Percentiles rank a stretch among this genome's conserved stretches.
phyloP scores from a whole-genome alignment of 2,888 invertebrate species.

The Athetis lepigone region DNA sequence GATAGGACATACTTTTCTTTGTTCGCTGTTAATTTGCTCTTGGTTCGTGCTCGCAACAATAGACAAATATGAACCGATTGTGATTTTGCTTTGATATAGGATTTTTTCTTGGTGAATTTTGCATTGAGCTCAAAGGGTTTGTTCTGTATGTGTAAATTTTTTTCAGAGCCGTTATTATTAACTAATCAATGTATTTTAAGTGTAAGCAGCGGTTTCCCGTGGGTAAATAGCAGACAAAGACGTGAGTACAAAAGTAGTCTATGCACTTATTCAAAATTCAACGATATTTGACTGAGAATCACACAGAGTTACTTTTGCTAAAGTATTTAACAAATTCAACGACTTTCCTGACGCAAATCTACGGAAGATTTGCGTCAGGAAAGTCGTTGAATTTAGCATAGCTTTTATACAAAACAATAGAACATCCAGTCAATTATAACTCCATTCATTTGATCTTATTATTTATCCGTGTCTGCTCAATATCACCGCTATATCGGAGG shows the following conservation, averaged over 20 bases:
- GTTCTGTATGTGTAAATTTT: too few species aligned
- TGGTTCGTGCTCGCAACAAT: conserved; percentile 62
- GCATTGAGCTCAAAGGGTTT: conserved; percentile 1
- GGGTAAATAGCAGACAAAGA: too few species aligned
- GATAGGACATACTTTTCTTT: conserved; percentile 84
- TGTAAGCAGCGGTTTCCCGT: too few species aligned
- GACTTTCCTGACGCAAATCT: too few species aligned
- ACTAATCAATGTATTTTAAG: conserved; percentile 1
- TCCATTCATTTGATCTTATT: conserved; percentile 38
- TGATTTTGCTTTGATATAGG: conserved; percentile 44
- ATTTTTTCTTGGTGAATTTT: conserved; percentile 22
- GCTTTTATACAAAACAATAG: background rate
- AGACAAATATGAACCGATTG: conserved; percentile 56
- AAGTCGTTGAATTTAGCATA: too few species aligned
- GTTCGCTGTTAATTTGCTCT: conserved; percentile 77
- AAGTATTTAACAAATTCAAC: too few species aligned
- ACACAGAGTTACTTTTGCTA: too few species aligned
- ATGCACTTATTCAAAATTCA: too few species aligned
- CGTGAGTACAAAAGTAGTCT: too few species aligned
- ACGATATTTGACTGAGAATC: too few species aligned
- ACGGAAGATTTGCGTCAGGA: too few species aligned
- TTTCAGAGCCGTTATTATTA: too few species aligned
- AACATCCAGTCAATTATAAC: conserved; percentile 28
- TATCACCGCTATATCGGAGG: conserved; percentile 43
- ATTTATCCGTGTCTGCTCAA: conserved; percentile 41